Base-by-base conservation (phyloP, 2,113 vertebrate species). In the Panurus biarmicus region DNA sequence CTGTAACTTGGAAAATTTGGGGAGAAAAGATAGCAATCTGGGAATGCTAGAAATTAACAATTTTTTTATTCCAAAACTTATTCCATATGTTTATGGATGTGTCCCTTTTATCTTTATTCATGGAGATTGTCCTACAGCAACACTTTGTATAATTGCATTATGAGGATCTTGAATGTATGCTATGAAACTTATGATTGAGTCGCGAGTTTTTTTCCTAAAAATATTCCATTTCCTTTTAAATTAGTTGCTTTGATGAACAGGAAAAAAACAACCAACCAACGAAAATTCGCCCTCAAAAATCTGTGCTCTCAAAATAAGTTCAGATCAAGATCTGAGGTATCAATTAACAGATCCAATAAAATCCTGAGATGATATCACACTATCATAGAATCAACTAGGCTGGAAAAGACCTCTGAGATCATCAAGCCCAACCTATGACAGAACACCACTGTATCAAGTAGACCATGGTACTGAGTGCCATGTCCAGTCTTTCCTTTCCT, bases 51-150 rank as follows among this genome's bases (percentile, higher is more conserved):
- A 78, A 86, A 4, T 57, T 80, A 53, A 69, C 12, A 13, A 47
- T 20, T 90, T 94, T 94, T 96, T 94, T 67, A 53, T 78, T 86
- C 23, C 14, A n/a, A 36, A 84, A 67, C 28, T 73, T 85, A 81
- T 42, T 92, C n/a, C 14, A 51, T 75, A 58, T 65, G 23, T 77
- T 90, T 79, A 36, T 13, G 11, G 6, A 60, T 93, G 36, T 75
- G 18, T 90, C 40, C n/a, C n/a, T 23, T 84, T 84, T 79, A 54
- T 69, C 19, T 65, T 84, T 92, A 25, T 78, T 86, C 42, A 54
- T 29, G 8, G 48, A 84, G 18, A 66, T 51, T 28, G 61, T 86
- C 44, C 40, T 89, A 69, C 61, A 69, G 51, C 22, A 86, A 71
- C 74, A 48, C 12, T 70, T 76, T 53, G 5, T 69, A 24, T 77